Evolutionary conservation across 2,888 invertebrate genomes (phyloP).

Genomic region (Gymnocheta viridis): DNA sequence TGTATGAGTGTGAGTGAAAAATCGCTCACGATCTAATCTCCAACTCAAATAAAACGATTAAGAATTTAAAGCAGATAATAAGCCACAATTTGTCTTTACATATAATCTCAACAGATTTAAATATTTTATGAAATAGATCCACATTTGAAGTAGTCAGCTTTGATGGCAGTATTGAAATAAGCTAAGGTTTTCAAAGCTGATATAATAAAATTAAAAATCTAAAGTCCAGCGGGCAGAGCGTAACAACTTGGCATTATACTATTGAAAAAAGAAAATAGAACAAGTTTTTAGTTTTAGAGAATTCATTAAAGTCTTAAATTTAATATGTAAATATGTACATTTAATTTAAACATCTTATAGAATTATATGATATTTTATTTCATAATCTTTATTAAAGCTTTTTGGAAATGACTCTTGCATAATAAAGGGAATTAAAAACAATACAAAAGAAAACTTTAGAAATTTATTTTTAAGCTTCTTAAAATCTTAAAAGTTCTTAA

Average conservation of each 20-base stretch:
- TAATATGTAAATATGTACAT: too few species aligned
- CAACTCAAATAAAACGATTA: neutral
- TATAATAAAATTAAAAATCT: neutral
- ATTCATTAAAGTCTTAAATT: too few species aligned
- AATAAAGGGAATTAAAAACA: neutral
- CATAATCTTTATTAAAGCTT: neutral
- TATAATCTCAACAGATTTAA: neutral
- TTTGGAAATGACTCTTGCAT: neutral
- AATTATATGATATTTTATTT: neutral
- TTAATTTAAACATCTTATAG: neutral
- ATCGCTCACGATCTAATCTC: too few species aligned
- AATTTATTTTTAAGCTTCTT: constrained; percentile 25
- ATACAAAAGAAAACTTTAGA: neutral
- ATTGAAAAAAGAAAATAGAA: neutral
- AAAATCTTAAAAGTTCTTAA: constrained; percentile 20
- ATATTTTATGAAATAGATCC: neutral
- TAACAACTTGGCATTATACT: neutral
- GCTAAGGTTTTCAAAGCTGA: neutral
- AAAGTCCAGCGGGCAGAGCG: neutral
- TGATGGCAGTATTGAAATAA: too few species aligned
- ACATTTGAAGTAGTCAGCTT: neutral
- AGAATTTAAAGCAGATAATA: neutral
- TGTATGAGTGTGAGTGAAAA: too few species aligned
- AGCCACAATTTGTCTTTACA: neutral
- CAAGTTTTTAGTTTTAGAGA: neutral